Evolutionary conservation across 2,113 vertebrate species (phyloP), one percentile per base, ranked within the genome.

Genomic region (Fregetta grallaria): DNA sequence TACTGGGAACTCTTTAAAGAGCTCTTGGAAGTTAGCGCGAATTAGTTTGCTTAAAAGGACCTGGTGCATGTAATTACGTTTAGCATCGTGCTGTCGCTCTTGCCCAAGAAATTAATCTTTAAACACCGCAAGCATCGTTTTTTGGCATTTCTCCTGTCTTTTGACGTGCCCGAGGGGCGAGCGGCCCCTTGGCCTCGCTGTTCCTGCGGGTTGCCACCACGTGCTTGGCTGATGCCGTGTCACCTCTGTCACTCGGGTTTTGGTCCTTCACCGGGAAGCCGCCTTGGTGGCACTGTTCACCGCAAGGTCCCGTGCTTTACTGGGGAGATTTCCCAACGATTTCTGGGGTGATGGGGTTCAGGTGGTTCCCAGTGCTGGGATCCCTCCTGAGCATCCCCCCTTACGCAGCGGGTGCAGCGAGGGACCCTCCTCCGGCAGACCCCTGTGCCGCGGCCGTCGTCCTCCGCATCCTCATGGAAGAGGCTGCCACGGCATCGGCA

Each of bases 241-340:
- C 73, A 44, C 77, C 47, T 13, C 34, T 50, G 55, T 22, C 36
- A 1, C 68, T 26, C 0, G 4, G 42, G 2, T 2, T 30, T 32
- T 11, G 42, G 16, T 3, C 58, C 70, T 20, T 36, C 8, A 0
- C 44, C 2, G 8, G 38, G 44, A 9, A 13, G 18, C 42, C 45
- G 66, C 77, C 47, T 27, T 0, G 38, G 45, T 26, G 81, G 68
- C 77, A 45, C 4, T 0, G 6, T 3, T 65, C 50, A 1, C 42
- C 1, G 0, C 0, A 2, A 11, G 19, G 27, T 36, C 6, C 68
- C 2, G 14, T 6, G 44, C 34, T 42, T 16, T 7, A 5, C 19
- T 1, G 1, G 42, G 63, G 82, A 10, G 4, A 2, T 7, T 16
- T 32, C n/a, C 47, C 30, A 6, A 7, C 0, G 5, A 8, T 53